Conservation (phyloP, 53 echinoderm and acorn worm genomes). For the Glandiceps talaboti region DNA sequence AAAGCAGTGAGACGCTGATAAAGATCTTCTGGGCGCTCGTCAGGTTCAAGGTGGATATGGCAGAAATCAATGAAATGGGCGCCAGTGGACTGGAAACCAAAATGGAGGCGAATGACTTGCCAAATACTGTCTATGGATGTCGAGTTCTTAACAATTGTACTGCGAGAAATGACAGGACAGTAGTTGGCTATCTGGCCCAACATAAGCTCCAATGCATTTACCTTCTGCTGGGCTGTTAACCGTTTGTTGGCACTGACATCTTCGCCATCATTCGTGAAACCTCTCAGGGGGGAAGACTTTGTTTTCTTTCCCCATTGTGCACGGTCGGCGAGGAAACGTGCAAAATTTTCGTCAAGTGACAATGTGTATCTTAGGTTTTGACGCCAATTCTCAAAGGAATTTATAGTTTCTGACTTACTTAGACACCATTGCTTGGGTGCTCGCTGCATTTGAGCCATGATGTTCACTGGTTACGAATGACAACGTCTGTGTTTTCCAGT, state of each 20-base stretch:
- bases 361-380: too few relatives aligned
- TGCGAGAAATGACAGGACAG: too few relatives aligned
- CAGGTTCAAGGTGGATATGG: too few relatives aligned
- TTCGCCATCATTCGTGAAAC: conserved; percentile 8
- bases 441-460: too few relatives aligned
- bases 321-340: background rate
- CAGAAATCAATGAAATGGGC: too few relatives aligned
- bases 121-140: conserved; percentile 13
- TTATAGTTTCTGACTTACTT: too few relatives aligned
- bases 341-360: background rate
- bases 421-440: too few relatives aligned
- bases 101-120: conserved; percentile 21
- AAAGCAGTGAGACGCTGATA: background rate
- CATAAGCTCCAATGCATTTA: conserved; percentile 8
- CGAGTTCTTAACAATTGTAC: conserved; percentile 16
- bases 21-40: too few relatives aligned
- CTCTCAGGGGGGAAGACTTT: conserved; percentile 10
- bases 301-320: conserved; percentile 21
- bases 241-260: background rate
- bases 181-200: too few relatives aligned
- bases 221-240: conserved; percentile 15
- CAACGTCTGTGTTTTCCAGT: too few relatives aligned
- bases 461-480: too few relatives aligned
- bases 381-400: too few relatives aligned
- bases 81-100: conserved; percentile 14